Evolutionary conservation across 2,888 invertebrate species (phyloP), one percentile per base, ranked within the genome.

Genomic region (Agrotis segetum): DNA sequence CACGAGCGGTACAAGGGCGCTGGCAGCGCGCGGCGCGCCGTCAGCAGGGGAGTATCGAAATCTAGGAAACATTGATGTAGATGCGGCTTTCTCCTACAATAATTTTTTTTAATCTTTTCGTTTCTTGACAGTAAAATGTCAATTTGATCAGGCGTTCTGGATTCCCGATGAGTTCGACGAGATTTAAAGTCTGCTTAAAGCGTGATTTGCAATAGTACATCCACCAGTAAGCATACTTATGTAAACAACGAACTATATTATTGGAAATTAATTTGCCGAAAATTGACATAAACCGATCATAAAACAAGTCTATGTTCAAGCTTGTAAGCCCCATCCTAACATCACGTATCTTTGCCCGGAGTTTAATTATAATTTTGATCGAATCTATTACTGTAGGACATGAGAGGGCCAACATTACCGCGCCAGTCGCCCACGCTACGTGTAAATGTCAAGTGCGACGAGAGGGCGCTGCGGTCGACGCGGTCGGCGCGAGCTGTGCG

Each of bases 401-500:
- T 21, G 44, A 52, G 60, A 73, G 74, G 74, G 58, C 47, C 34
- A 50, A 59, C 63, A 9, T 64, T 72, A 65, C 59, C 65, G 53
- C 40, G 64, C 16, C 21, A 9, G 19, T 34, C 52, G 29, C 79
- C 62, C 64, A 67, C 74, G 67, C 62, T 13, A n/a, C 62, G 52
- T 73, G 67, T 78, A 79, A 77, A 78, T 77, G 76, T 77, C 79
- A 77, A 78, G 76, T 79, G 76, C 24, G 67, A 62, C 67, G 73
- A 73, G 58, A 62, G 79, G 76, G 66, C 73, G 60, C 24, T 13
- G 77, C 34, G 60, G 68, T 47, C 44, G 50, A 5, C 19, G 55
- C 68, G 55, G 21, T 6, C 44, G 50, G 2, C 19, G 5, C 3
- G 19, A 14, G 14, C 13, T 11, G 21, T 2, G 52, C 52, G 21